Evolutionary conservation across 1,140 invertebrate genomes (phyloP), one percentile per base, ranked within the genome.

Genomic region (Zaprionus africanus): DNA sequence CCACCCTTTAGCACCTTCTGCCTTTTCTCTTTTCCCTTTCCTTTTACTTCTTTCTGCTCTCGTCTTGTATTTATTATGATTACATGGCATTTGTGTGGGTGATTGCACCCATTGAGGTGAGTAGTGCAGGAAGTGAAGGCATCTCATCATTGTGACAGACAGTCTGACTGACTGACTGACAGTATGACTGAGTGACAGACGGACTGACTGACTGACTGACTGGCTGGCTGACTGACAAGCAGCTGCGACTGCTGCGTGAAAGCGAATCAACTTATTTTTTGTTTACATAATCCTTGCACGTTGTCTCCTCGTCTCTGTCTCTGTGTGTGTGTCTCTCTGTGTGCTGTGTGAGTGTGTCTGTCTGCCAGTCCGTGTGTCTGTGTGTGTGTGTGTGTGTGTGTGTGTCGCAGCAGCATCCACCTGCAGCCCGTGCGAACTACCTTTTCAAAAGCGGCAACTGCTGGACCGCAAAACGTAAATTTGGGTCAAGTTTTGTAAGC

Each of bases 231-330:
- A 46, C 67, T 24, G 36, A 51, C 49, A 72, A 59, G 11, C 60
- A 60, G 41, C 34, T n/a, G 70, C 28, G 24, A 26, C 22, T 34
- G 31, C 46, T 22, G 49, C 19, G 71, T 61, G 59, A 17, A 43
- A 59, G 73, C 59, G 63, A 78, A 70, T 72, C 65, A 79, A 78
- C 77, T 49, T 80, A 75, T 77, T 82, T 82, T 82, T 91, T 90
- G 82, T 90, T 90, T 90, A 91, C 83, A 90, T 90, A 90, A 90
- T 90, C 86, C 83, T 82, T 87, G 57, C 79, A 90, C 83, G 77
- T 80, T 90, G 82, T 87, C 78, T 88, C 56, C 49, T 1, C 31
- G 41, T 53, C 31, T 22, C 13, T 74, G 28, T 22, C 13, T 74
- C 22, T 38, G 22, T 56, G 22, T 54, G 2, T 70, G 28, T 26